Evolutionary conservation across 2,888 invertebrate genomes (phyloP), one percentile per base, ranked within the genome.

Genomic region (Tortrix viridana): DNA sequence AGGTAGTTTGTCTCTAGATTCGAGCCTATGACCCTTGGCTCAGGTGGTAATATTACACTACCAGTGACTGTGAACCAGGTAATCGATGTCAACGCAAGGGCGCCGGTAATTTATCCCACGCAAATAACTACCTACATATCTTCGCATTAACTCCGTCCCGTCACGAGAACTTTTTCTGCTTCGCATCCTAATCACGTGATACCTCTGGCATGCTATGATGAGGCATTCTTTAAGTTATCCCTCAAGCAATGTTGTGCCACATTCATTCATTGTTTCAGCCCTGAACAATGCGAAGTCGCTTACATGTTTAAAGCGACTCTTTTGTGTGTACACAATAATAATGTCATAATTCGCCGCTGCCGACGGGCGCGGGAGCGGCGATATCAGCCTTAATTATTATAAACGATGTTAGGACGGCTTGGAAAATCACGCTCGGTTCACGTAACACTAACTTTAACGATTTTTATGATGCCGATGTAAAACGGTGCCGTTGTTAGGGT

Each of bases 321-420:
- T 82, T 86, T 86, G 85, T 86, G 73, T 71, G 70, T 72, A 72
- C 77, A 80, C 77, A 82, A 84, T 84, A 81, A 87, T 82, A 85
- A 86, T 84, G 85, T 84, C 85, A 85, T 86, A 87, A 88, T 86
- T 86, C 85, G 80, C 77, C 74, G 74, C 75, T 79, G 71, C 74
- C 69, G 71, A 71, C 73, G 71, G 71, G 60, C 53, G 60, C 72
- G 71, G 69, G 75, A 79, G 79, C 81, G 46, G 74, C 76, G 73
- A 78, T 86, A 84, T 81, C 80, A 80, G 72, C 72, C 75, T 71
- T 86, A 86, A 88, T 85, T 79, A 83, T 85, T 84, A 88, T 88
- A 85, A 88, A 89, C 86, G 82, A 77, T 75, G 62, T 52, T 62
- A 75, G 81, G 78, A 81, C 77, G 78, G 73, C 73, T 70, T 79